These are phyloP conservation scores for Hymenochirus boettgeri DNA, from an alignment of 2,113 vertebrate genomes.

Conservation along the genomic window DNA sequence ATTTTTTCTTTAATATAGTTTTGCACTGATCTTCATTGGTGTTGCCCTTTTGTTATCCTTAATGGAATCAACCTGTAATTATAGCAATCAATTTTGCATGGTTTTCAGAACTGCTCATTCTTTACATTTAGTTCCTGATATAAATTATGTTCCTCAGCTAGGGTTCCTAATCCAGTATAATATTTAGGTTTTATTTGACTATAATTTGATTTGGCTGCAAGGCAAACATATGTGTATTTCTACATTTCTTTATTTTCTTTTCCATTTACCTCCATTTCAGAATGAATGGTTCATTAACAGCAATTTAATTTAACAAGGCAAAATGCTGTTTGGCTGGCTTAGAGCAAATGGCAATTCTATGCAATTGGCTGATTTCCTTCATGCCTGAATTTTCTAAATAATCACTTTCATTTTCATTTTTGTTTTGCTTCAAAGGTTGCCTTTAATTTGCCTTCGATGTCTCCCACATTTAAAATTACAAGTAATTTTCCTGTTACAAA, in stretches of 20 bases:
- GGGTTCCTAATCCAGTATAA: not conserved
- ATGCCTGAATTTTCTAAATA: slow-evolving; percentile 14
- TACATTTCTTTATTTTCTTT: not conserved
- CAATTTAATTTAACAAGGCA: slow-evolving; percentile 2
- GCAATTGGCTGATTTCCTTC: not conserved
- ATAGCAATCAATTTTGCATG: too few relatives aligned
- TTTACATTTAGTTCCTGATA: too few relatives aligned
- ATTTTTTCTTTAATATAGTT: too few relatives aligned
- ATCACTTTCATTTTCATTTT: slow-evolving; percentile 9
- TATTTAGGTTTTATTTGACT: not conserved
- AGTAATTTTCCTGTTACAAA: too few relatives aligned
- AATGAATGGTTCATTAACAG: slow-evolving; percentile 8
- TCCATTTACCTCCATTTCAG: slow-evolving; percentile 11
- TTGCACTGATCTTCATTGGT: too few relatives aligned
- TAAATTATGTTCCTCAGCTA: not conserved
- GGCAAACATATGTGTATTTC: not conserved
- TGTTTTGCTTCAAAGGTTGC: slow-evolving; percentile 1
- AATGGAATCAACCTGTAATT: too few relatives aligned
- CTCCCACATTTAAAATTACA: too few relatives aligned
- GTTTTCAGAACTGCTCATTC: too few relatives aligned
- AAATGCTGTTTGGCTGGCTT: not conserved
- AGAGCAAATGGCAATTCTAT: slow-evolving; percentile 9
- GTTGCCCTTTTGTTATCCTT: too few relatives aligned
- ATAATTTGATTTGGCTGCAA: slow-evolving; percentile 5
- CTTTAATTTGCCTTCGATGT: not conserved